Evolutionary conservation across 2,113 vertebrate genomes (phyloP).

Genomic region (Salminus brasiliensis): DNA sequence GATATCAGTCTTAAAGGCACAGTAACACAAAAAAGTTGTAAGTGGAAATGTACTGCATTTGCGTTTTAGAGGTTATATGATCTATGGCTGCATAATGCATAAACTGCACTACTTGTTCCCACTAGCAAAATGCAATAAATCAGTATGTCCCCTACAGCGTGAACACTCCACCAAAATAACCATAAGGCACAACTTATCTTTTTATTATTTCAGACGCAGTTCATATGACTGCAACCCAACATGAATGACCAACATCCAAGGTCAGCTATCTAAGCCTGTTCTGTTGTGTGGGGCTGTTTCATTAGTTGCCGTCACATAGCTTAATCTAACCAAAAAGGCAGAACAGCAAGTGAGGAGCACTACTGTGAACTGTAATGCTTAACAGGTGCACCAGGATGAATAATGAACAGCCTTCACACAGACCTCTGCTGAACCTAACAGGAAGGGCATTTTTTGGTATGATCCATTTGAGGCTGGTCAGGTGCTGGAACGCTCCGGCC

Average conservation of each 20-base stretch:
- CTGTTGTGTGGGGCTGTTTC: not conserved
- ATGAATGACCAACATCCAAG: not conserved
- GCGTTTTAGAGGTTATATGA: too few species aligned
- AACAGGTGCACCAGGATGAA: conserved; percentile 31
- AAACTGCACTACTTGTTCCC: too few species aligned
- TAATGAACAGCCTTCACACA: not conserved
- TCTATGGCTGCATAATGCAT: too few species aligned
- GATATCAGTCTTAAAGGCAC: too few species aligned
- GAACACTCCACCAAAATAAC: too few species aligned
- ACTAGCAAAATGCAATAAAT: too few species aligned
- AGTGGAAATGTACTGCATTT: too few species aligned
- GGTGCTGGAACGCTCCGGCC: not conserved
- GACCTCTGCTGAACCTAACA: conserved; percentile 15
- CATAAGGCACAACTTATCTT: too few species aligned
- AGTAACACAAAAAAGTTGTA: too few species aligned
- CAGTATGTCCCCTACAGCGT: too few species aligned
- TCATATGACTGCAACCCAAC: not conserved
- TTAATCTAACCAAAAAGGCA: conserved; percentile 15
- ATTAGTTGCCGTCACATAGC: not conserved
- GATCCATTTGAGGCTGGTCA: not conserved
- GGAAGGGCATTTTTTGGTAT: conserved; percentile 13
- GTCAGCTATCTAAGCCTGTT: not conserved
- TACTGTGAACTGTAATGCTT: conserved; percentile 26
- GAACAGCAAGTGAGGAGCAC: conserved; percentile 10
- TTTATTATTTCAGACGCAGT: not conserved